phyloP scores from a whole-genome alignment of 1,140 invertebrate species.

The Drosophila santomea region DNA sequence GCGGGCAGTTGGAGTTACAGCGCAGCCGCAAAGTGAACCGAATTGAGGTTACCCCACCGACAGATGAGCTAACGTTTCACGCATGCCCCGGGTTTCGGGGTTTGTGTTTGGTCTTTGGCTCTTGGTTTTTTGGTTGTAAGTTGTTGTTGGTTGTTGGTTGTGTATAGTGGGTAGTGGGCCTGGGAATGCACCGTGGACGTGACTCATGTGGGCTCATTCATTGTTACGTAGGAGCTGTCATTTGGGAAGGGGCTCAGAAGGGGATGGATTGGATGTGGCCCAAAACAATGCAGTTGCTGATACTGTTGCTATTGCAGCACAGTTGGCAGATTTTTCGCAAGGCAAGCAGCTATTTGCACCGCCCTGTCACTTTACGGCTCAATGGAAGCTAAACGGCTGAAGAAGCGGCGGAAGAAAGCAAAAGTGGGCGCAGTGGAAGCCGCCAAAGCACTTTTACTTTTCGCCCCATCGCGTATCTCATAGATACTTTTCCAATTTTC shows the following conservation, averaged over 20 bases:
- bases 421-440: constrained; percentile 55
- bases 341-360: constrained; percentile 21
- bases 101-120: constrained; percentile 6
- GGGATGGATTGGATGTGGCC: background rate
- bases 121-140: background rate
- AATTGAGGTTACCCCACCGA: constrained; percentile 73
- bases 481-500: constrained; percentile 73
- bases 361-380: constrained; percentile 13
- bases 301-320: constrained; percentile 9
- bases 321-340: constrained; percentile 43
- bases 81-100: constrained; percentile 26
- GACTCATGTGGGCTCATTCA: constrained; percentile 72
- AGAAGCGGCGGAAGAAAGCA: constrained; percentile 66
- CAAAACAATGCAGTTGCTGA: constrained; percentile 37
- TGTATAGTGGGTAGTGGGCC: constrained; percentile 5
- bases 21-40: constrained; percentile 74
- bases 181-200: constrained; percentile 48
- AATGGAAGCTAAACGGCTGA: constrained; percentile 28
- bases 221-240: constrained; percentile 33
- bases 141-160: background rate
- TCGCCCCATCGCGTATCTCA: constrained; percentile 43
- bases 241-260: background rate
- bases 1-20: constrained; percentile 43
- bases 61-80: constrained; percentile 75
- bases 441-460: constrained; percentile 72